Percentiles rank a stretch among this genome's conserved stretches.
These are phyloP conservation scores for Coelinius sp. DNA, from an alignment of 2,888 invertebrate species.

Conservation along the genomic window DNA sequence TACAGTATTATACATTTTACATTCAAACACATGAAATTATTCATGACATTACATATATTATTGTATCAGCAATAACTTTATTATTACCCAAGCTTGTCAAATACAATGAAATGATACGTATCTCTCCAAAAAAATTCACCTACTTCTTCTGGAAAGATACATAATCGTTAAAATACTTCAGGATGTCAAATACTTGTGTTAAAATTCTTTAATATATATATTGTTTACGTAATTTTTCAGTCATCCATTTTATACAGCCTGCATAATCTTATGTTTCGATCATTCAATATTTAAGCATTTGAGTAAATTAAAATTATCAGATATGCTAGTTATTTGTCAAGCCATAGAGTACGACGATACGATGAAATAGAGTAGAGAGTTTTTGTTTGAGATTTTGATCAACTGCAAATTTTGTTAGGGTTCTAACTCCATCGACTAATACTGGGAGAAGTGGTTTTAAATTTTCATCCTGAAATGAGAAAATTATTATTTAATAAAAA, in stretches of 20 bases:
- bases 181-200: conserved; percentile 16
- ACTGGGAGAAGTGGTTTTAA: conserved; percentile 74
- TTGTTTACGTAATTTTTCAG: conserved; percentile 20
- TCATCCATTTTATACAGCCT: conserved; percentile 2
- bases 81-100: not conserved
- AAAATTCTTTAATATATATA: conserved; percentile 9
- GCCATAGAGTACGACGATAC: conserved; percentile 72
- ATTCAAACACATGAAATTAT: not conserved
- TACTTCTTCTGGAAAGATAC: not conserved
- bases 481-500: not conserved
- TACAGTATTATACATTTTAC: conserved; percentile 44
- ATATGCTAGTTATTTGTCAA: conserved; percentile 61
- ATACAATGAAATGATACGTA: conserved; percentile 33
- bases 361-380: conserved; percentile 73
- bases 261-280: conserved; percentile 19
- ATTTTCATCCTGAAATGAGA: conserved; percentile 68
- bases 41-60: not conserved
- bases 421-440: conserved; percentile 74
- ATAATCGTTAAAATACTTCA: conserved; percentile 16
- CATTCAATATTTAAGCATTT: conserved; percentile 20
- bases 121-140: conserved; percentile 3
- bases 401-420: conserved; percentile 74
- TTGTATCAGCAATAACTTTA: not conserved
- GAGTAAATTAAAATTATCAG: conserved; percentile 11
- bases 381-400: conserved; percentile 74